Evolutionary conservation across 2,888 invertebrate species (phyloP).

Genomic region (Dorcus parallelipipedus): DNA sequence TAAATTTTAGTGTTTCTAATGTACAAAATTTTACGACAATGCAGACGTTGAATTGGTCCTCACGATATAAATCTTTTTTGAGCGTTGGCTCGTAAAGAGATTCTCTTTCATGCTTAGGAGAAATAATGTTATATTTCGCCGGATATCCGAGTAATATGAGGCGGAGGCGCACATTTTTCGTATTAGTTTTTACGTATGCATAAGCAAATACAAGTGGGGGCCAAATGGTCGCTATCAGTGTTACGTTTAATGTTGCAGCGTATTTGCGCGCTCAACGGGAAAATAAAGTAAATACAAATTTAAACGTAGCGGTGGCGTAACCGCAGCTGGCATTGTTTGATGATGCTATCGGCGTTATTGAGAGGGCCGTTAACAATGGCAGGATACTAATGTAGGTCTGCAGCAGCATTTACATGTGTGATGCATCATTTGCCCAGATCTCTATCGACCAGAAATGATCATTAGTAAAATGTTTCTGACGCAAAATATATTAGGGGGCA

Average conservation of each 20-base stretch:
- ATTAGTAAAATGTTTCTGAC: slow-evolving; percentile 43
- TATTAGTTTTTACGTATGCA: slow-evolving; percentile 5
- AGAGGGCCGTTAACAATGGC: slow-evolving; percentile 41
- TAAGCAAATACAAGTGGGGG: slow-evolving; percentile 22
- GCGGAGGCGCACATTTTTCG: too few species aligned
- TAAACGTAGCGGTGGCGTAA: slow-evolving; percentile 39
- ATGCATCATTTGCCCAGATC: slow-evolving; percentile 39
- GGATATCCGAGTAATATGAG: too few species aligned
- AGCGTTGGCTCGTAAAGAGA: too few species aligned
- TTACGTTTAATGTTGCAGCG: slow-evolving; percentile 26
- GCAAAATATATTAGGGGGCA: slow-evolving; percentile 37
- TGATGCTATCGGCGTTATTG: slow-evolving; percentile 45
- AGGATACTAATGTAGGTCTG: slow-evolving; percentile 35
- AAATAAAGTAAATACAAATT: slow-evolving; percentile 42
- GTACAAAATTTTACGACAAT: too few species aligned
- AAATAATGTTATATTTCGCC: too few species aligned
- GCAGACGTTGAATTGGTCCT: too few species aligned
- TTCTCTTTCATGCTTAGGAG: too few species aligned
- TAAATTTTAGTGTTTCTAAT: too few species aligned
- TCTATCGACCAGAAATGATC: slow-evolving; percentile 35
- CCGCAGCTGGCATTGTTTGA: slow-evolving; percentile 47
- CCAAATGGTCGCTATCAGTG: slow-evolving; percentile 19
- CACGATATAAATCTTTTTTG: too few species aligned
- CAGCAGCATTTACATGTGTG: slow-evolving; percentile 35
- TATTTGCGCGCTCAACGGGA: slow-evolving; percentile 31